Evolutionary conservation across 2,113 vertebrate species (phyloP).

Genomic region (Piaya cayana): DNA sequence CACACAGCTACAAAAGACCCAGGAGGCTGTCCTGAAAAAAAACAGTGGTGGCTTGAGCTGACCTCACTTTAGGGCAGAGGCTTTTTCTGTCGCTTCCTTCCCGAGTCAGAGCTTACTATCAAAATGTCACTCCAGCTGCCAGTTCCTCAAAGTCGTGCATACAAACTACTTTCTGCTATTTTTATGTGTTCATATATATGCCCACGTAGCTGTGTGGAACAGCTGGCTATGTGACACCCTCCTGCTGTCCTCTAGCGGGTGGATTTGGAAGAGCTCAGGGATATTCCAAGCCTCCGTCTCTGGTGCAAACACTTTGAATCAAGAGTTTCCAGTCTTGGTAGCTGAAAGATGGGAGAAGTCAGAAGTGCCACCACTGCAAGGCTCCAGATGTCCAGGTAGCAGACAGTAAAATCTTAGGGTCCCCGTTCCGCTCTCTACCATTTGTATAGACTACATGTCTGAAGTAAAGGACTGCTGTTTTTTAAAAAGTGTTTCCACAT

Average conservation of each 20-base stretch:
- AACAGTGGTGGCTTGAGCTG: background rate
- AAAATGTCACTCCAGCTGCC: background rate
- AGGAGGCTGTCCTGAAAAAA: background rate
- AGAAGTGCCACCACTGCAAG: background rate
- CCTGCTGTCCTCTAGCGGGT: background rate
- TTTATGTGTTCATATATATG: background rate
- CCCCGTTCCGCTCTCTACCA: background rate
- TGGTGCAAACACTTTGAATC: fast-evolving
- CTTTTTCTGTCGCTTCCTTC: background rate
- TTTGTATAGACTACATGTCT: fast-evolving
- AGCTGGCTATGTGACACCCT: fast-evolving
- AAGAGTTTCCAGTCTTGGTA: background rate
- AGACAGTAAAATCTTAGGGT: background rate
- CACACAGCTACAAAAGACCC: background rate
- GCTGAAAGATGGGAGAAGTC: background rate
- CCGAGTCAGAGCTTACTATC: background rate
- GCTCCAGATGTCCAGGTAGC: background rate
- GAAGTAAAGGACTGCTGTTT: background rate
- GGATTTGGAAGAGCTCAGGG: background rate
- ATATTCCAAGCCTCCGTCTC: fast-evolving
- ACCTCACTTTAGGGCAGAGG: background rate
- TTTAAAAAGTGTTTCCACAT: background rate
- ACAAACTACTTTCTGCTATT: fast-evolving
- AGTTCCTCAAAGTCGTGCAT: background rate
- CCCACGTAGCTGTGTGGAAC: fast-evolving